Evolutionary conservation across 1,140 invertebrate species (phyloP).

Genomic region (Bathynomus jamesi): DNA sequence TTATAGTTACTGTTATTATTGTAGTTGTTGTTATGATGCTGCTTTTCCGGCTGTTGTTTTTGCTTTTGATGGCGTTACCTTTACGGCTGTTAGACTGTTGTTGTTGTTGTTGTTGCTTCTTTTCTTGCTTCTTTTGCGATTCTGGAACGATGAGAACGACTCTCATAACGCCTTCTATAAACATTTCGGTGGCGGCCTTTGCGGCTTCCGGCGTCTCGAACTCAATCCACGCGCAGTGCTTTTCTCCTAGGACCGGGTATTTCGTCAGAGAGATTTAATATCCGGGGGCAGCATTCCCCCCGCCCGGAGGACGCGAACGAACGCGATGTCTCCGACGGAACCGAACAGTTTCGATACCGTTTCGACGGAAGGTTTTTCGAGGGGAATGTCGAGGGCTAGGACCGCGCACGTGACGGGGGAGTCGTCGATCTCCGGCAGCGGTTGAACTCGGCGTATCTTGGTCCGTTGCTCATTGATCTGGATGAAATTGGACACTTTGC

Average conservation of each 20-base stretch:
- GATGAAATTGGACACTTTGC: constrained; percentile 64
- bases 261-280: constrained; percentile 78
- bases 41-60: not conserved
- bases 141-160: constrained; percentile 47
- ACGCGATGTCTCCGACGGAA: constrained; percentile 74
- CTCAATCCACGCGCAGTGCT: constrained; percentile 79
- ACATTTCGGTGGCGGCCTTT: constrained; percentile 57
- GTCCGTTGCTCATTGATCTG: constrained; percentile 85
- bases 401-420: constrained; percentile 80
- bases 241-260: constrained; percentile 61
- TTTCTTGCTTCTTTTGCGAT: constrained; percentile 38
- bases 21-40: constrained; percentile 14
- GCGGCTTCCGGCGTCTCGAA: constrained; percentile 79
- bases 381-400: constrained; percentile 72
- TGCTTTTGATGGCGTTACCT: constrained; percentile 11
- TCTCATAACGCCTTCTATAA: constrained; percentile 44
- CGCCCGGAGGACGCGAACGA: constrained; percentile 73
- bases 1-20: constrained; percentile 26
- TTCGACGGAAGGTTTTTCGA: constrained; percentile 75
- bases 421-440: constrained; percentile 81
- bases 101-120: constrained; percentile 38
- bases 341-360: constrained; percentile 79
- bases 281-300: constrained; percentile 80
- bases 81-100: constrained; percentile 27
- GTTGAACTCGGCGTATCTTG: constrained; percentile 74